A percentile compares a stretch with the other conserved stretches of the same genome.
Evolutionary conservation across 2,797 vertebrate genomes (phyloP).

Genomic region (Acrocephalus scirpaceus): DNA sequence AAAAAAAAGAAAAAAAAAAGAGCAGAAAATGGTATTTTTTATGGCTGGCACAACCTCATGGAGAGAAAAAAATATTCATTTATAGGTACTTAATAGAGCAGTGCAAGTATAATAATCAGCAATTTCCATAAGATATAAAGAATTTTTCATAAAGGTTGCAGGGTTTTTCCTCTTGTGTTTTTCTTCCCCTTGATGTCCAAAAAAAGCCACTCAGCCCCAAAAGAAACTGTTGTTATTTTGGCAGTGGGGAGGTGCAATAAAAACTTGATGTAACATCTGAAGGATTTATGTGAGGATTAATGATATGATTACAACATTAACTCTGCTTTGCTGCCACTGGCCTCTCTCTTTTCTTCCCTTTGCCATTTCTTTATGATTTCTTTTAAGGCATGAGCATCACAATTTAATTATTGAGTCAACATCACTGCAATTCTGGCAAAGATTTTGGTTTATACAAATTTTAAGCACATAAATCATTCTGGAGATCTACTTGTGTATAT

Average conservation of each 20-base stretch:
- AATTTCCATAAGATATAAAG: accelerated
- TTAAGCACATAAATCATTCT: not conserved
- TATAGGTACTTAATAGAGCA: not conserved
- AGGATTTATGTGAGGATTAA: not conserved
- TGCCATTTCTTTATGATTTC: not conserved
- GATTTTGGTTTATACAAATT: accelerated
- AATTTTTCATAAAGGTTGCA: not conserved
- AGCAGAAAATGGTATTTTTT: not conserved
- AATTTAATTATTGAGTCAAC: not conserved
- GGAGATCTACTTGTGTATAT: not conserved
- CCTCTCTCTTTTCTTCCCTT: not conserved
- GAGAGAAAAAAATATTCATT: not conserved
- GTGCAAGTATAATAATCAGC: not conserved
- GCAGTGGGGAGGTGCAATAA: not conserved
- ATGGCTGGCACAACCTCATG: not conserved
- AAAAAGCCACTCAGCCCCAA: not conserved
- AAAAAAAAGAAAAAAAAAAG: too few species aligned
- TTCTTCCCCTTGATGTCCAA: not conserved
- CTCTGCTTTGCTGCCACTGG: not conserved
- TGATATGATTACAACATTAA: accelerated
- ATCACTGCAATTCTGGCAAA: not conserved
- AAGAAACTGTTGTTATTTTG: not conserved
- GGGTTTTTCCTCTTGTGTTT: not conserved
- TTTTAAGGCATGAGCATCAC: not conserved
- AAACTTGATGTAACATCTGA: not conserved